These are phyloP conservation scores for Platyscapa corneri DNA, from an alignment of 1,140 invertebrate species.

Conservation along the genomic window DNA sequence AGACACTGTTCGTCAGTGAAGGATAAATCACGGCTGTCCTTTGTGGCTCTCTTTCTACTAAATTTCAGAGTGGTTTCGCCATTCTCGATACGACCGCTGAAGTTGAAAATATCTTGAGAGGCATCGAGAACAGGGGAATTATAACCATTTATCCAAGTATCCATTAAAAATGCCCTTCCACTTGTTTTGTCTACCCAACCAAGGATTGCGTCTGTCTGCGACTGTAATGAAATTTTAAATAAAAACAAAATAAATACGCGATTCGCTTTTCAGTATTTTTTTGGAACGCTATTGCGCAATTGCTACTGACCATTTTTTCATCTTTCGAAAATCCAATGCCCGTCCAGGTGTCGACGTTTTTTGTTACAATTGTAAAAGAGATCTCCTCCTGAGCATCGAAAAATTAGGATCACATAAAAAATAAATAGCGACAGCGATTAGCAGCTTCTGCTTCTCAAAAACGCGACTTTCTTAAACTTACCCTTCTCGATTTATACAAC, in stretches of 20 bases:
- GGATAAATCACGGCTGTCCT: conserved; percentile 85
- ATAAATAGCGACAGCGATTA: neutral
- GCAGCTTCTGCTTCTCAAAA: neutral
- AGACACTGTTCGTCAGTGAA: conserved; percentile 89
- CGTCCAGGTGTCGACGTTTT: conserved; percentile 89
- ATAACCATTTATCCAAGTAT: conserved; percentile 89
- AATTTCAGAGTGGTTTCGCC: conserved; percentile 88
- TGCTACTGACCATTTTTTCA: conserved; percentile 83
- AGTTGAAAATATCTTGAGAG: conserved; percentile 84
- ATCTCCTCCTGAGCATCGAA: conserved; percentile 80
- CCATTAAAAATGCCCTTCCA: conserved; percentile 88
- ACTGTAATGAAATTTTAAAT: conserved; percentile 68
- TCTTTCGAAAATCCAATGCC: conserved; percentile 94
- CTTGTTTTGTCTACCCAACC: conserved; percentile 88
- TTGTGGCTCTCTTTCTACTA: conserved; percentile 84
- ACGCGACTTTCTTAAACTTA: conserved; percentile 48
- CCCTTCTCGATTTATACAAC: conserved; percentile 83
- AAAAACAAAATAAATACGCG: neutral
- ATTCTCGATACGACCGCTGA: conserved; percentile 81
- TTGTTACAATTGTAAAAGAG: conserved; percentile 90
- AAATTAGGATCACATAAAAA: neutral
- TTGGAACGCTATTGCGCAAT: neutral
- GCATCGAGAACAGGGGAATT: conserved; percentile 84
- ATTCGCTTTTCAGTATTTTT: neutral
- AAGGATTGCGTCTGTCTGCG: conserved; percentile 88